A percentile compares a stretch with the other conserved stretches of the same genome.
These are phyloP conservation scores for Latrodectus hesperus DNA, from an alignment of 2,888 invertebrate genomes.

Conservation along the genomic window DNA sequence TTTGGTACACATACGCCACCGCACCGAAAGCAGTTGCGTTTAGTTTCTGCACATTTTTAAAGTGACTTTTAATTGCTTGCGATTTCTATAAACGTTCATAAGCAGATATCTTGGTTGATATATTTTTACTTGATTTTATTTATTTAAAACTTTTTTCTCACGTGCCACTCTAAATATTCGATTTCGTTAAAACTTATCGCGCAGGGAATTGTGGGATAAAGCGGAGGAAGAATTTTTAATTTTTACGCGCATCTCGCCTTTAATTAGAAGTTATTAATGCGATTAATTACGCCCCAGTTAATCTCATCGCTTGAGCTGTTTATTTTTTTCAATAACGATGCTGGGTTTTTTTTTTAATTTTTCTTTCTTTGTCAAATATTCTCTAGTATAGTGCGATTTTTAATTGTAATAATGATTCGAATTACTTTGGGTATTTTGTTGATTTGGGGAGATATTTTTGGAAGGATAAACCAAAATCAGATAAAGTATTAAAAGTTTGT, in stretches of 20 bases:
- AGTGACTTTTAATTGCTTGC: constrained; percentile 67
- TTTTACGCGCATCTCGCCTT: constrained; percentile 65
- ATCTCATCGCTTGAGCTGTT: constrained; percentile 63
- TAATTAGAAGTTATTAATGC: constrained; percentile 69
- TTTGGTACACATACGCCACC: constrained; percentile 29
- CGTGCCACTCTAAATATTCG: background rate
- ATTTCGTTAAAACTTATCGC: constrained; percentile 9
- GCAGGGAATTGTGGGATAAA: constrained; percentile 42
- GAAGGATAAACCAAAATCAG: too few relatives aligned
- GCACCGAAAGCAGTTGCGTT: constrained; percentile 15
- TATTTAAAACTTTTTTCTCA: constrained; percentile 12
- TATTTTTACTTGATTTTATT: constrained; percentile 42
- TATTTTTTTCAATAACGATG: constrained; percentile 34
- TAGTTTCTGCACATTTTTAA: constrained; percentile 55
- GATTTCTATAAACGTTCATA: constrained; percentile 50
- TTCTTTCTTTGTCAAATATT: constrained; percentile 9
- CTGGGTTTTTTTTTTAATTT: constrained; percentile 26
- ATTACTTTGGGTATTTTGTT: too few relatives aligned
- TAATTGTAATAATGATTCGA: too few relatives aligned
- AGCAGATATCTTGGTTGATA: constrained; percentile 64
- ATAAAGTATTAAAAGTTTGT: too few relatives aligned
- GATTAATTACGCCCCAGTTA: constrained; percentile 67
- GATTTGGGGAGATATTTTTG: too few relatives aligned
- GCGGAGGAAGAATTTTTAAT: constrained; percentile 52
- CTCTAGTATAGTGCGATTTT: too few relatives aligned